phyloP scores from a whole-genome alignment of 2,888 invertebrate genomes.

The Sisyra terminalis region DNA sequence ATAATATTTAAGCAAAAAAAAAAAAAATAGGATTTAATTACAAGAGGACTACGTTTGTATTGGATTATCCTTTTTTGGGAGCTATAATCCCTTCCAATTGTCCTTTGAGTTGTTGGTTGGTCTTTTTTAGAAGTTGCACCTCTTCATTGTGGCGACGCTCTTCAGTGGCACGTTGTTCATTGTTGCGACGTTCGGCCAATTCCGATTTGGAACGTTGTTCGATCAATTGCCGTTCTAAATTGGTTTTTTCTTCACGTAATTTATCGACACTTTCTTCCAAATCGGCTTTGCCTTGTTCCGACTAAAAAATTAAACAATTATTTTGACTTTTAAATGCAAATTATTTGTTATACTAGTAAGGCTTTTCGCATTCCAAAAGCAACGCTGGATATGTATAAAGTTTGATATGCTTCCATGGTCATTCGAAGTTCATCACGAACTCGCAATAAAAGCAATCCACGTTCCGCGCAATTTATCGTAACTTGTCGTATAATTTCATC shows the following conservation, averaged over 20 bases:
- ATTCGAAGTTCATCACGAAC: constrained; percentile 92
- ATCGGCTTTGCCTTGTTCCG: constrained; percentile 78
- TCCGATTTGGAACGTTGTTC: constrained; percentile 56
- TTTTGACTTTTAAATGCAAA: constrained; percentile 6
- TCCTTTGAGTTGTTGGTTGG: constrained; percentile 85
- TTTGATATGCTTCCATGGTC: constrained; percentile 93
- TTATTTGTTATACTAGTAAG: constrained; percentile 52
- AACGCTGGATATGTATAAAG: constrained; percentile 91
- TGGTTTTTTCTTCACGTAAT: constrained; percentile 45
- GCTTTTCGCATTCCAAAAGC: constrained; percentile 97
- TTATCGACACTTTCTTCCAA: constrained; percentile 56
- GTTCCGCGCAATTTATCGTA: constrained; percentile 91
- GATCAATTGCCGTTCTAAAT: constrained; percentile 42
- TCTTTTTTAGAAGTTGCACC: constrained; percentile 79
- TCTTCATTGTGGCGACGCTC: constrained; percentile 89
- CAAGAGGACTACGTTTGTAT: background rate
- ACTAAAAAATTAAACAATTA: constrained; percentile 25
- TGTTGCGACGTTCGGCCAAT: constrained; percentile 64
- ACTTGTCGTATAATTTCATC: constrained; percentile 87
- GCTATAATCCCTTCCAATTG: constrained; percentile 91
- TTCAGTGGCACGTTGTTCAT: constrained; percentile 72
- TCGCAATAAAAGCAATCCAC: constrained; percentile 80
- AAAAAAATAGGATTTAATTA: no score
- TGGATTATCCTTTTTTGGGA: constrained; percentile 52
- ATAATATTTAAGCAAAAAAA: no score